These are phyloP conservation scores for Galagoides demidoff DNA, from an alignment of 2,797 vertebrate species.

Conservation along the genomic window DNA sequence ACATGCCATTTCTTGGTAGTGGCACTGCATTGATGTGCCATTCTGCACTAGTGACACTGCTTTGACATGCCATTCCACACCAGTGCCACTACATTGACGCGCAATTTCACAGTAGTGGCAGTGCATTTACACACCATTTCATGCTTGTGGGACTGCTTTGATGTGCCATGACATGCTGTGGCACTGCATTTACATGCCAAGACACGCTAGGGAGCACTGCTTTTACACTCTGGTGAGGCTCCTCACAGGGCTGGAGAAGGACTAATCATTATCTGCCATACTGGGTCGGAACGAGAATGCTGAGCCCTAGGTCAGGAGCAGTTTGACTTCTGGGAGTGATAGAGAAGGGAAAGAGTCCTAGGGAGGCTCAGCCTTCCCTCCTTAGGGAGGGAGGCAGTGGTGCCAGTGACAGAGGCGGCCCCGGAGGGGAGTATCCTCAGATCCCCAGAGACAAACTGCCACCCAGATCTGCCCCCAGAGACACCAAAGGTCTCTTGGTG, in stretches of 20 bases:
- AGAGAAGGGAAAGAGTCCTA: background rate
- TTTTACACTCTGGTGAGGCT: too few species aligned
- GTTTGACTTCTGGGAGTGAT: background rate
- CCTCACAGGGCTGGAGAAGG: background rate
- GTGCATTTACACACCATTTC: too few species aligned
- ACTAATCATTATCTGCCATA: background rate
- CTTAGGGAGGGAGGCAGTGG: background rate
- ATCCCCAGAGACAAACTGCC: background rate
- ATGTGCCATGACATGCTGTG: too few species aligned
- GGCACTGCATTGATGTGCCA: too few species aligned
- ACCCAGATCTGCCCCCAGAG: background rate
- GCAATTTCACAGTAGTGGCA: too few species aligned
- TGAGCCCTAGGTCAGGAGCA: background rate
- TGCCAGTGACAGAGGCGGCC: background rate
- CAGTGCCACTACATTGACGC: too few species aligned
- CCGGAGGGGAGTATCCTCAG: background rate
- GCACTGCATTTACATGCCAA: too few species aligned
- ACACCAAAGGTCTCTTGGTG: background rate
- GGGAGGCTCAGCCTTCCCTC: background rate
- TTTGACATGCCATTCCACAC: too few species aligned
- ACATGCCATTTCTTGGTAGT: too few species aligned
- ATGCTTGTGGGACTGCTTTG: too few species aligned
- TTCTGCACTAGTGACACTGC: too few species aligned
- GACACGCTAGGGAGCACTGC: too few species aligned
- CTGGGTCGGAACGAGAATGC: background rate